A percentile compares a stretch with the other conserved stretches of the same genome.
phyloP scores from a whole-genome alignment of 1,140 invertebrate genomes.

The Asbolus verrucosus region DNA sequence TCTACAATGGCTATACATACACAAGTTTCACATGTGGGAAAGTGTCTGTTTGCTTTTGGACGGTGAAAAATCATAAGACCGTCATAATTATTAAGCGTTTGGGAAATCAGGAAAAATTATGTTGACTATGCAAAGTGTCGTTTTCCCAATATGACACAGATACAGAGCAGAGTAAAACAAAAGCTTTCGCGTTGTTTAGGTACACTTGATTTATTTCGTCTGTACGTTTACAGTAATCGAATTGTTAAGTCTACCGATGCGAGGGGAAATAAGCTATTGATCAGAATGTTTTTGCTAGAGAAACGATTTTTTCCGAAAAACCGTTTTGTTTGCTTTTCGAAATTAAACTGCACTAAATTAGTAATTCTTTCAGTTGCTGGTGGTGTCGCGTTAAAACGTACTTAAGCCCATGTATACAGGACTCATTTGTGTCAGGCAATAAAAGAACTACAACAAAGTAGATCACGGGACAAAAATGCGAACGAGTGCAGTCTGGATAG shows the following conservation, averaged over 20 bases:
- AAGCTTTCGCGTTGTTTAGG: conserved; percentile 13
- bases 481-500: conserved; percentile 43
- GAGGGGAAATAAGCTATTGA: conserved; percentile 39
- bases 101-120: conserved; percentile 11
- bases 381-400: background rate
- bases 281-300: conserved; percentile 12
- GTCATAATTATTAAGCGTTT: too few relatives aligned
- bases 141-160: conserved; percentile 9
- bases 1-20: too few relatives aligned
- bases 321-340: background rate
- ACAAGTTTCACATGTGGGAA: too few relatives aligned
- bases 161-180: conserved; percentile 12
- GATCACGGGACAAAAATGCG: conserved; percentile 38
- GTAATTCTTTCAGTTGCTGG: too few relatives aligned
- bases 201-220: conserved; percentile 35
- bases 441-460: too few relatives aligned
- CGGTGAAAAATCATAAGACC: too few relatives aligned
- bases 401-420: background rate
- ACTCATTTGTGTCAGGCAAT: background rate
- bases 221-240: conserved; percentile 37
- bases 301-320: background rate
- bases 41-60: too few relatives aligned
- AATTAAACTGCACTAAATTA: too few relatives aligned
- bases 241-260: conserved; percentile 25
- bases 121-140: conserved; percentile 13